Evolutionary conservation across 2,113 vertebrate genomes (phyloP), one percentile per base, ranked within the genome.

Genomic region (Siphamia tubifer): DNA sequence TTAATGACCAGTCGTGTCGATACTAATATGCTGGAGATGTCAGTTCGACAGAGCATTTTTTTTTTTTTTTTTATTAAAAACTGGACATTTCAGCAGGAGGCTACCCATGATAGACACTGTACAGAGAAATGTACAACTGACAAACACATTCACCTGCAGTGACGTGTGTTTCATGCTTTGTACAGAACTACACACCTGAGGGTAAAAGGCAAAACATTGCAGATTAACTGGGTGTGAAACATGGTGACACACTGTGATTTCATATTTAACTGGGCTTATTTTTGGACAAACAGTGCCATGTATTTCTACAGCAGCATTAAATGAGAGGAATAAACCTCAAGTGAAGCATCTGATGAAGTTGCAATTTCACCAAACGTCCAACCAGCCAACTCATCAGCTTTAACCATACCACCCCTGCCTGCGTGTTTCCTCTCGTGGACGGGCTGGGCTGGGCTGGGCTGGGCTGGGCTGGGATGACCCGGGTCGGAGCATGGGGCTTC

Each of bases 61-160:
- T 30, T 30, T 30, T 30, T 25, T 28, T 38, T n/a, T n/a, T n/a
- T 21, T 5, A 12, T 36, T 36, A 21, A 11, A 43, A 49, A 53
- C 21, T 23, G 27, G 31, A 34, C 34, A 48, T 43, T 44, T 45
- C 25, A 38, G 56, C 35, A 60, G 38, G 16, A 23, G 30, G 53
- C 24, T 57, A 7, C 53, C 53, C 13, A 10, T 1, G 49, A 75
- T 6, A 16, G 92, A 90, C 94, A 94, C 94, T 81, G 91, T 93
- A 93, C 94, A 93, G 93, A 45, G 28, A 80, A 64, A 74, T 58
- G 30, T 23, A 38, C 38, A 47, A 43, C 43, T 43, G 47, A 61
- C 15, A 8, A 42, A 69, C 53, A 49, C 30, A n/a, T 42, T 51
- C 40, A 25, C 8, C 13, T 55, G 8, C 10, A 8, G 42, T 20